Percentiles rank a stretch among this genome's conserved stretches.
Evolutionary conservation across 1,140 invertebrate species (phyloP).

Genomic region (Platyscapa corneri): DNA sequence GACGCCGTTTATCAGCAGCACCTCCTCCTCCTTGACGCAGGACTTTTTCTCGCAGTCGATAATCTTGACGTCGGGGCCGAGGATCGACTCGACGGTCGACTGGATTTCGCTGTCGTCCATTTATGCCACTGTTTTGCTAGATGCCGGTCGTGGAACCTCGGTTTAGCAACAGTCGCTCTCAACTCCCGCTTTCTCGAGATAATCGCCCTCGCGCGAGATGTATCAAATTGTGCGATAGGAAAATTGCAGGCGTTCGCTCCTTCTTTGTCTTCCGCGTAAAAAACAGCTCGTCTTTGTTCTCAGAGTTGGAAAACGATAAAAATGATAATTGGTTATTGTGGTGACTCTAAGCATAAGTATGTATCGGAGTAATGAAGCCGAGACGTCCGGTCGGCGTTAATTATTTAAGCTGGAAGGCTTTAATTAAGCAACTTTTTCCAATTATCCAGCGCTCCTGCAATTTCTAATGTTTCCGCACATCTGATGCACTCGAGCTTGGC

Average conservation of each 20-base stretch:
- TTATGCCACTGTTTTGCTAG: background rate
- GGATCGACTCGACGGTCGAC: slow-evolving; percentile 84
- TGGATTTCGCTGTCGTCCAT: slow-evolving; percentile 86
- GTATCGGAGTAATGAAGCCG: too few relatives aligned
- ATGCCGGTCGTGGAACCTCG: background rate
- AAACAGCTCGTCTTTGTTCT: too few relatives aligned
- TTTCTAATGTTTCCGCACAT: background rate
- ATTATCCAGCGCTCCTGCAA: background rate
- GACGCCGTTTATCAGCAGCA: slow-evolving; percentile 83
- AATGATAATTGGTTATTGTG: too few relatives aligned
- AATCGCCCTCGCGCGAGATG: background rate
- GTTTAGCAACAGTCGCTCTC: background rate
- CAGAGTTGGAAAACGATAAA: too few relatives aligned
- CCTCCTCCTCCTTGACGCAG: slow-evolving; percentile 82
- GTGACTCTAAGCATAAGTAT: too few relatives aligned
- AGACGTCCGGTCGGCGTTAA: too few relatives aligned
- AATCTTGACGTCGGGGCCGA: slow-evolving; percentile 84
- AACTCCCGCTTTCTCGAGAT: background rate
- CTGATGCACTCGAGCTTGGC: background rate
- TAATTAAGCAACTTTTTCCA: background rate
- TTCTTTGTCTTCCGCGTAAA: background rate
- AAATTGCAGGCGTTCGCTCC: background rate
- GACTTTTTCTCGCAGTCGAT: slow-evolving; percentile 86
- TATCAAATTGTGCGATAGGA: background rate
- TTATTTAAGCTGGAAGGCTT: too few relatives aligned